Percentiles rank a stretch among this genome's conserved stretches.
phyloP scores from a whole-genome alignment of 35 echinoderm and acorn worm species.

The Apostichopus californicus region DNA sequence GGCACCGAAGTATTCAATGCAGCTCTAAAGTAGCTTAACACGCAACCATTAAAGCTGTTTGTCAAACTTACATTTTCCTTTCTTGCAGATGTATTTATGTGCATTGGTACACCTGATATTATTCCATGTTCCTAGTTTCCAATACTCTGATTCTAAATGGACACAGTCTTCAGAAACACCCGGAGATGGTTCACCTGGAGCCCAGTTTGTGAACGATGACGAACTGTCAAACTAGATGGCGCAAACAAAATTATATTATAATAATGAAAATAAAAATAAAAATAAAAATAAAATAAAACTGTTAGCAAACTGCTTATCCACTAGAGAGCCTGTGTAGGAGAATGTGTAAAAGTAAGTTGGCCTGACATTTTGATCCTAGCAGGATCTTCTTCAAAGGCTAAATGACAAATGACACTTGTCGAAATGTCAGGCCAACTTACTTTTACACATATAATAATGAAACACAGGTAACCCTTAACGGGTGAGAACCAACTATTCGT shows the following conservation, averaged over 20 bases:
- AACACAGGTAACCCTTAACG: no score
- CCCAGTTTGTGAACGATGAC: slow-evolving; percentile 68
- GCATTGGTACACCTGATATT: slow-evolving; percentile 58
- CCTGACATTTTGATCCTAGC: no score
- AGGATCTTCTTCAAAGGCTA: no score
- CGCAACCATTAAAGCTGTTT: no score
- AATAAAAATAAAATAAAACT: neutral
- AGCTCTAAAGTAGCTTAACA: no score
- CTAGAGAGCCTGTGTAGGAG: no score
- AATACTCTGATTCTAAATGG: slow-evolving; percentile 70
- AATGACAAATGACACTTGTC: no score
- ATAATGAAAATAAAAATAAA: neutral
- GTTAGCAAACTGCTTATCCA: no score
- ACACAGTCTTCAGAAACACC: slow-evolving; percentile 62
- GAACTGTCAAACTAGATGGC: neutral
- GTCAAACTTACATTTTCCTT: slow-evolving; percentile 59
- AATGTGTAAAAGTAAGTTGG: no score
- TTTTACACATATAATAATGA: neutral
- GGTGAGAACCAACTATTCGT: no score
- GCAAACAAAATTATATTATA: neutral
- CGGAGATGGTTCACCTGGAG: slow-evolving; percentile 68
- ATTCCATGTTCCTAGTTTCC: slow-evolving; percentile 82
- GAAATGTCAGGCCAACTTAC: no score
- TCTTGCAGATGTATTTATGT: slow-evolving; percentile 74
- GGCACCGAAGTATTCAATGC: no score